Evolutionary conservation across 2,888 invertebrate species (phyloP).

Genomic region (Parnassius smintheus): DNA sequence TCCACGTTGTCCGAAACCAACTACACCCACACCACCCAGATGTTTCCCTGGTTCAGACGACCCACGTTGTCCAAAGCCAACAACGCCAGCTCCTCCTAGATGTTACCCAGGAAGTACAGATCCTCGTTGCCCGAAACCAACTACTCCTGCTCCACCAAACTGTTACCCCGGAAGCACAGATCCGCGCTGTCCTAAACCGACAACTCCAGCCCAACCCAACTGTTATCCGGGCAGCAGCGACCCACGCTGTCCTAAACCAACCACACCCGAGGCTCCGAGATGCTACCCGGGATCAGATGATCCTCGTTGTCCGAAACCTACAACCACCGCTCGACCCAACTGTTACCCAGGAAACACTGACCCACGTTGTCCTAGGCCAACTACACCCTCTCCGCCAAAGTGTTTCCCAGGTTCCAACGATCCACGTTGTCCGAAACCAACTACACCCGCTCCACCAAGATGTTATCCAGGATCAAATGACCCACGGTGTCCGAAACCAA

Average conservation of each 20-base stretch:
- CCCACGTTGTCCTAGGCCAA: slow-evolving; percentile 34
- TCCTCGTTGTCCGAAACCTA: slow-evolving; percentile 37
- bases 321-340: slow-evolving; percentile 35
- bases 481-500: slow-evolving; percentile 46
- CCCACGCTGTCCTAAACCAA: slow-evolving; percentile 33
- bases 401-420: slow-evolving; percentile 45
- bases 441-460: slow-evolving; percentile 37
- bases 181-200: slow-evolving; percentile 38
- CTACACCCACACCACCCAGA: slow-evolving; percentile 43
- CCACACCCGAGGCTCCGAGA: slow-evolving; percentile 33
- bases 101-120: slow-evolving; percentile 59
- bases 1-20: slow-evolving; percentile 43
- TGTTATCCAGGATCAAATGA: slow-evolving; percentile 57
- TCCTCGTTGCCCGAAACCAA: slow-evolving; percentile 53
- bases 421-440: slow-evolving; percentile 41
- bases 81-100: slow-evolving; percentile 41
- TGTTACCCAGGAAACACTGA: slow-evolving; percentile 40
- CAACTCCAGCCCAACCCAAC: slow-evolving; percentile 32
- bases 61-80: slow-evolving; percentile 49
- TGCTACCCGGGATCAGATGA: slow-evolving; percentile 37
- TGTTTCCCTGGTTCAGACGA: slow-evolving; percentile 52
- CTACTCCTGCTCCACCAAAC: slow-evolving; percentile 42
- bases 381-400: slow-evolving; percentile 30
- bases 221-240: slow-evolving; percentile 40
- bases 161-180: slow-evolving; percentile 48